A percentile compares a stretch with the other conserved stretches of the same genome.
Conservation (phyloP, 1,140 invertebrate genomes). For the Planococcus citri region DNA sequence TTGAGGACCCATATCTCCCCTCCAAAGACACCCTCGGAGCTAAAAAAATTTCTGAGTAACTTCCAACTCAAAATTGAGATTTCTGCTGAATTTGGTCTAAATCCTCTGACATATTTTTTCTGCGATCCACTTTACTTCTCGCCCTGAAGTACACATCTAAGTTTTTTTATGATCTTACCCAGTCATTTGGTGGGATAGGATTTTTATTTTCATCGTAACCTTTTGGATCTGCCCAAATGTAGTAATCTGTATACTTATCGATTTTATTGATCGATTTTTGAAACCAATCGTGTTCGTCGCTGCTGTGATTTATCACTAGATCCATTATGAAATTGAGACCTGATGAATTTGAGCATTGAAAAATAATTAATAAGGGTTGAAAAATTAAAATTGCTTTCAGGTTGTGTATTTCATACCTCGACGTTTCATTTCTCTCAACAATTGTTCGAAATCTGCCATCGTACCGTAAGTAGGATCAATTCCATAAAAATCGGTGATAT, state of each 20-base stretch:
- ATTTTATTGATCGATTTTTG: constrained; percentile 44
- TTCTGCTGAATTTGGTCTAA: too few species aligned
- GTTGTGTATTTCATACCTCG: neutral
- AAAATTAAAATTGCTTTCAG: neutral
- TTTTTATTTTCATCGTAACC: neutral
- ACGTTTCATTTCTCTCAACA: neutral
- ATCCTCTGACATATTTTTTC: too few species aligned
- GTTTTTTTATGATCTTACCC: too few species aligned
- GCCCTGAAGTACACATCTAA: too few species aligned
- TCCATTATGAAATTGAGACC: constrained; percentile 68
- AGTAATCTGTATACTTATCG: constrained; percentile 57
- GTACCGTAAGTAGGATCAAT: constrained; percentile 58
- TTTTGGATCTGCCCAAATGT: constrained; percentile 52
- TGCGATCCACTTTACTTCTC: too few species aligned
- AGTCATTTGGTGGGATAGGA: constrained; percentile 19
- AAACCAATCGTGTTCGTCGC: constrained; percentile 67
- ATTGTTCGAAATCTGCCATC: constrained; percentile 32
- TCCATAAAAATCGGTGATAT: constrained; percentile 56
- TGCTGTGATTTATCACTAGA: constrained; percentile 75
- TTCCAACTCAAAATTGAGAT: too few species aligned
- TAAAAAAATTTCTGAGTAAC: too few species aligned
- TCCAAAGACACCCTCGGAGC: too few species aligned
- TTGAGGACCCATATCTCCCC: too few species aligned
- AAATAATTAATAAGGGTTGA: too few species aligned
- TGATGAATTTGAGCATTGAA: constrained; percentile 34